A percentile compares a stretch with the other conserved stretches of the same genome.
phyloP scores from a whole-genome alignment of 2,888 invertebrate genomes.

The Dastarcus helophoroides region DNA sequence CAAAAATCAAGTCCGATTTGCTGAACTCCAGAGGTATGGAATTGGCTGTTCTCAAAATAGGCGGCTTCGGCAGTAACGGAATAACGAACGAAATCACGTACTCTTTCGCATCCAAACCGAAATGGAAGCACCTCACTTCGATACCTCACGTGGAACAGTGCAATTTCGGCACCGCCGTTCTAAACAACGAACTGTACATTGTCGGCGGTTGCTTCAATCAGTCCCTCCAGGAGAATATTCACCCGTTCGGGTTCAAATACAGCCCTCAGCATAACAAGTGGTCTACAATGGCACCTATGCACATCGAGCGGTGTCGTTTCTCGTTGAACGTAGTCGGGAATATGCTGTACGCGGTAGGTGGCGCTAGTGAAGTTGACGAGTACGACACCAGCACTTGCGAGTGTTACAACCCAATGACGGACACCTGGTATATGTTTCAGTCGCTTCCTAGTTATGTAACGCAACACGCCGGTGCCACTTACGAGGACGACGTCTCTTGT shows the following conservation, averaged over 20 bases:
- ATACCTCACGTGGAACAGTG: constrained; percentile 66
- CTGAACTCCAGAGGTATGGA: constrained; percentile 58
- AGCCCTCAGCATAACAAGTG: constrained; percentile 49
- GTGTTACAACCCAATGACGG: constrained; percentile 45
- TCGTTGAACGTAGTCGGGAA: constrained; percentile 47
- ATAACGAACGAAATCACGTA: constrained; percentile 58
- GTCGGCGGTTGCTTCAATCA: constrained; percentile 64
- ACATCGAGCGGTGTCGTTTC: constrained; percentile 53
- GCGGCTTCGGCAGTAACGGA: constrained; percentile 55
- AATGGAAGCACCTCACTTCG: constrained; percentile 53
- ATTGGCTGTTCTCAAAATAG: constrained; percentile 54
- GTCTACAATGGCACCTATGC: constrained; percentile 56
- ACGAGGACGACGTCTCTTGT: constrained; percentile 32
- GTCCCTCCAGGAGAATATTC: constrained; percentile 54
- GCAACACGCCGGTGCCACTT: constrained; percentile 45
- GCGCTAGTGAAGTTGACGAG: constrained; percentile 47
- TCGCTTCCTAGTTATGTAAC: constrained; percentile 45
- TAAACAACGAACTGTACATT: constrained; percentile 56
- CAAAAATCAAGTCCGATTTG: constrained; percentile 24
- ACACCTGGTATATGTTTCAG: constrained; percentile 47
- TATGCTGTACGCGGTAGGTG: constrained; percentile 51
- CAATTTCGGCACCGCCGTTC: constrained; percentile 58
- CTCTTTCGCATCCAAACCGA: constrained; percentile 44
- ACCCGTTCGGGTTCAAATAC: constrained; percentile 57
- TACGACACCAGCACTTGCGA: constrained; percentile 43